A percentile compares a stretch with the other conserved stretches of the same genome.
Evolutionary conservation across 2,797 vertebrate genomes (phyloP).

Genomic region (Sebastes dallii): DNA sequence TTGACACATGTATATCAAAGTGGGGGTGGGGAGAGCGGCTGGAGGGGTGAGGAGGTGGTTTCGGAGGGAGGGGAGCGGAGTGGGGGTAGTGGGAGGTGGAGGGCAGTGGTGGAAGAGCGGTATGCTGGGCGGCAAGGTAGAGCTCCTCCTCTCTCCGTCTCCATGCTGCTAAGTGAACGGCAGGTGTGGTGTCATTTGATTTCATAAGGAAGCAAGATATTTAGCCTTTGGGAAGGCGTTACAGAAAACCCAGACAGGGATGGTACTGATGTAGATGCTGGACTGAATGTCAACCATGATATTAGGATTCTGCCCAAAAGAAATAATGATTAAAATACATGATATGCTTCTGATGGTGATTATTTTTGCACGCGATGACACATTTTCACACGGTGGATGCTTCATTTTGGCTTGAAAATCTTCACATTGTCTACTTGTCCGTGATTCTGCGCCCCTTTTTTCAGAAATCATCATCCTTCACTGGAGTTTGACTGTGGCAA

Average conservation of each 20-base stretch:
- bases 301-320: neutral
- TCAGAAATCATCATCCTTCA: conserved; percentile 72
- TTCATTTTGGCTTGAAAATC: conserved; percentile 39
- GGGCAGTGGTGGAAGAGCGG: conserved; percentile 69
- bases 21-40: conserved; percentile 79
- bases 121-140: conserved; percentile 80
- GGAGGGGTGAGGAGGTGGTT: conserved; percentile 60
- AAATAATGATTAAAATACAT: neutral
- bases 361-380: conserved; percentile 1
- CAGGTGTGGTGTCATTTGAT: conserved; percentile 39
- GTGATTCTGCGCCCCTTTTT: conserved; percentile 57
- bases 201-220: conserved; percentile 10
- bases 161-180: conserved; percentile 27
- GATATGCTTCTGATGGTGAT: neutral
- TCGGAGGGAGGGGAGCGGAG: neutral
- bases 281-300: neutral
- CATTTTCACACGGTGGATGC: conserved; percentile 12
- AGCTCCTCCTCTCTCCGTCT: conserved; percentile 38
- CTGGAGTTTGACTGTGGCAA: conserved; percentile 80
- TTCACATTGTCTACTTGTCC: conserved; percentile 41
- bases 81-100: conserved; percentile 31
- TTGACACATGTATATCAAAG: conserved; percentile 99
- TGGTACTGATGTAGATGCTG: neutral
- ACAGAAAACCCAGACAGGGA: neutral
- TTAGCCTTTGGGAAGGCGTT: neutral